phyloP scores from a whole-genome alignment of 2,888 invertebrate genomes.

The Apamea sordens region DNA sequence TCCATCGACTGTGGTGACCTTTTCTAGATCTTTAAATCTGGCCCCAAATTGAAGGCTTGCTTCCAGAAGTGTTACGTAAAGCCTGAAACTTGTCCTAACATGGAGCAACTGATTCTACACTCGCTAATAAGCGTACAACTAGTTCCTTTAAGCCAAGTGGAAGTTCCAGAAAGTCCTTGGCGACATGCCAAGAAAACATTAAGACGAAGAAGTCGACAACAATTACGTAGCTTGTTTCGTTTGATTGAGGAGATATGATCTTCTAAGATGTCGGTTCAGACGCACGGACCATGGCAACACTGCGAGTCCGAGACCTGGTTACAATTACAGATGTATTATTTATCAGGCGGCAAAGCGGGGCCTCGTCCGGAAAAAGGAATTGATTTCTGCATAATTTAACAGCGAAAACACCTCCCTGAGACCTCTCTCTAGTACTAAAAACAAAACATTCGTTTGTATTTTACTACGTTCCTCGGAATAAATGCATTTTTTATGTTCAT shows the following conservation, averaged over 20 bases:
- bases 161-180: slow-evolving; percentile 56
- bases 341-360: slow-evolving; percentile 82
- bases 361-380: slow-evolving; percentile 86
- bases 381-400: slow-evolving; percentile 90
- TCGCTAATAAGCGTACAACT: slow-evolving; percentile 59
- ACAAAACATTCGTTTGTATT: slow-evolving; percentile 88
- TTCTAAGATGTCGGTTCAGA: slow-evolving; percentile 19
- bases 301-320: slow-evolving; percentile 76
- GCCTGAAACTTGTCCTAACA: slow-evolving; percentile 34
- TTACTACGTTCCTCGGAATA: slow-evolving; percentile 85
- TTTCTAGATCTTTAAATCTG: slow-evolving; percentile 3
- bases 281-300: slow-evolving; percentile 25
- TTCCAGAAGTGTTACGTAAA: slow-evolving; percentile 35
- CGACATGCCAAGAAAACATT: slow-evolving; percentile 55
- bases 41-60: slow-evolving; percentile 1
- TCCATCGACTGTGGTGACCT: slow-evolving; percentile 8
- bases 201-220: slow-evolving; percentile 55
- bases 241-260: slow-evolving; percentile 54
- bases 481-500: slow-evolving; percentile 83
- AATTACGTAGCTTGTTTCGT: slow-evolving; percentile 54
- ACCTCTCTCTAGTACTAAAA: slow-evolving; percentile 85
- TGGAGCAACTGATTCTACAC: slow-evolving; percentile 47
- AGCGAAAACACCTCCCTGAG: slow-evolving; percentile 86
- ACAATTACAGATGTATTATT: slow-evolving; percentile 89
- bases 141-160: slow-evolving; percentile 51